Evolutionary conservation across 2,888 invertebrate species (phyloP), one percentile per base, ranked within the genome.

Genomic region (Drosophila lacicola): DNA sequence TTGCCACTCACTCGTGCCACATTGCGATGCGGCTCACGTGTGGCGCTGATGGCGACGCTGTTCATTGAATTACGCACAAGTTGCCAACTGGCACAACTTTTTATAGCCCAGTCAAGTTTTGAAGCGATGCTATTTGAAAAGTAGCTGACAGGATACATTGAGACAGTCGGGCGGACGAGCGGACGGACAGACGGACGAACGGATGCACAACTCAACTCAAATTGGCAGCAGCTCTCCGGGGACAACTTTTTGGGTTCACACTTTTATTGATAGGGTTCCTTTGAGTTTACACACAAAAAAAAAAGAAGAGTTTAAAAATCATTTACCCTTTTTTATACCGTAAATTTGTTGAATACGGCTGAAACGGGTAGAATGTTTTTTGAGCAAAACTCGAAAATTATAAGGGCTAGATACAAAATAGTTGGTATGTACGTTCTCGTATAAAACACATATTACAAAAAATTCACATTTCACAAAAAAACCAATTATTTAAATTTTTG

Each of bases 41-140:
- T 81, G 60, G 33, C 62, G 58, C 69, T 66, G 78, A 83, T 79
- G 80, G 74, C 62, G 47, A 70, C 69, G 78, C 75, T 82, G 72
- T 80, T 89, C 77, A 85, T 85, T 89, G 85, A 89, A 85, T 85
- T 89, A 89, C 84, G 69, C 70, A 57, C 68, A 82, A 74, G 64
- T 64, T 78, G 60, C 50, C 46, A 46, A 34, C 45, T 51, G 49
- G 21, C 55, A 25, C 49, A 74, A 74, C 63, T 81, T 83, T 72
- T 53, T 49, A 41, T 34, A 11, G 46, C 45, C 14, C 55, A 36
- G 53, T 44, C 50, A 46, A 86, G 74, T 81, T 70, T 85, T 53
- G 65, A 72, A 76, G 70, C 45, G 75, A 39, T 47, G 69, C 70
- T 76, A 65, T 73, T 79, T 74, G 42, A 77, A 74, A 80, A 88